Evolutionary conservation across 1,140 invertebrate species (phyloP).

Genomic region (Antheraea mylitta): DNA sequence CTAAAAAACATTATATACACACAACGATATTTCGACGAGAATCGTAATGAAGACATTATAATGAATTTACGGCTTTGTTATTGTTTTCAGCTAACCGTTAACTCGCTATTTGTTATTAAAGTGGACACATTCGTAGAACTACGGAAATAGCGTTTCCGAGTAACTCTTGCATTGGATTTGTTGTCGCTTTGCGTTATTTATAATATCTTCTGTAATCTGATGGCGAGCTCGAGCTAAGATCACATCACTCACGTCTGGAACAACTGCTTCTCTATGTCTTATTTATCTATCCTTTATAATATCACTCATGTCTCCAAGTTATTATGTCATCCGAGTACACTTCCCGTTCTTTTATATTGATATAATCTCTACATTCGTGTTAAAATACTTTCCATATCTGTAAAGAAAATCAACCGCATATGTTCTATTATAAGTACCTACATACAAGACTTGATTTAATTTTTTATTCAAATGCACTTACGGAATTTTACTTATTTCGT

Average conservation of each 20-base stretch:
- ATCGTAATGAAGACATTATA: neutral
- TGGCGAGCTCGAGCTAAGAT: constrained; percentile 35
- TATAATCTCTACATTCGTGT: constrained; percentile 5
- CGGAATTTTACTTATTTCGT: no score
- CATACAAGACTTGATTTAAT: no score
- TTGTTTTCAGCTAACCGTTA: constrained; percentile 4
- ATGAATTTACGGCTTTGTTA: neutral
- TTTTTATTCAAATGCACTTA: no score
- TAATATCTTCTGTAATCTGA: constrained; percentile 47
- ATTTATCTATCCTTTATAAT: constrained; percentile 2
- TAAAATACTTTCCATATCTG: constrained; percentile 9
- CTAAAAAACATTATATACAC: no score
- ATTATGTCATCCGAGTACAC: constrained; percentile 3
- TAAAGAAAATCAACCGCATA: constrained; percentile 13
- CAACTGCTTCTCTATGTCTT: constrained; percentile 22
- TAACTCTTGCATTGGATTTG: constrained; percentile 63
- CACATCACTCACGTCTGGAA: constrained; percentile 36
- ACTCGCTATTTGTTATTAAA: constrained; percentile 27
- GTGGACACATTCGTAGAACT: constrained; percentile 56
- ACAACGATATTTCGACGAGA: neutral
- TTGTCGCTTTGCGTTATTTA: constrained; percentile 62
- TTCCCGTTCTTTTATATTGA: constrained; percentile 11
- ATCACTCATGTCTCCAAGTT: neutral
- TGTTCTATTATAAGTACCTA: no score
- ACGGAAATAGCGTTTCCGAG: constrained; percentile 74